phyloP scores from a whole-genome alignment of 1,140 invertebrate genomes.

The Telenomus remus region DNA sequence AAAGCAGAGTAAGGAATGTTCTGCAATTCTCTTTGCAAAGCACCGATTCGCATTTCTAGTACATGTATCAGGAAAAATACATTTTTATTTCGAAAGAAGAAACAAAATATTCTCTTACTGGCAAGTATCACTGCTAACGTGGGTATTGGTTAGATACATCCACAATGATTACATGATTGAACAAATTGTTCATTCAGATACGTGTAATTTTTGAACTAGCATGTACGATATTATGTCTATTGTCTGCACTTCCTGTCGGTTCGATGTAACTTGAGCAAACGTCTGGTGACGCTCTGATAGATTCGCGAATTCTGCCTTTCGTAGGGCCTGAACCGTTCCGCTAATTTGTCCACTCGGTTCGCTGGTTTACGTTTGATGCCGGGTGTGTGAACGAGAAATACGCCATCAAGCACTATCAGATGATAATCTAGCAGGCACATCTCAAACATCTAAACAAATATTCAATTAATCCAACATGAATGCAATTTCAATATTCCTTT shows the following conservation, averaged over 20 bases:
- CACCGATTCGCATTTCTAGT: no score
- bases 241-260: constrained; percentile 77
- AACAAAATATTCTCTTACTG: no score
- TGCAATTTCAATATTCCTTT: neutral
- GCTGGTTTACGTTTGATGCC: constrained; percentile 78
- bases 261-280: constrained; percentile 77
- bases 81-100: no score
- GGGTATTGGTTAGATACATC: no score
- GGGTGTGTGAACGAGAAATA: constrained; percentile 86
- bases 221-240: constrained; percentile 30
- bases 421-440: constrained; percentile 86
- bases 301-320: constrained; percentile 78
- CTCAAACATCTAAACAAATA: constrained; percentile 80
- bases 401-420: constrained; percentile 85
- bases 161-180: no score
- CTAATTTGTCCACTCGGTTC: constrained; percentile 58
- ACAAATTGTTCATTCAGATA: no score
- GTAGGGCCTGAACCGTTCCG: constrained; percentile 72
- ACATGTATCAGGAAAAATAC: no score
- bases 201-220: no score
- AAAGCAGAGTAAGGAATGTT: no score
- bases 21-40: no score
- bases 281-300: constrained; percentile 79
- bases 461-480: constrained; percentile 14
- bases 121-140: no score